A percentile compares a stretch with the other conserved stretches of the same genome.
Evolutionary conservation across 2,797 vertebrate genomes (phyloP).

Genomic region (Amblyopsis hoosieri): DNA sequence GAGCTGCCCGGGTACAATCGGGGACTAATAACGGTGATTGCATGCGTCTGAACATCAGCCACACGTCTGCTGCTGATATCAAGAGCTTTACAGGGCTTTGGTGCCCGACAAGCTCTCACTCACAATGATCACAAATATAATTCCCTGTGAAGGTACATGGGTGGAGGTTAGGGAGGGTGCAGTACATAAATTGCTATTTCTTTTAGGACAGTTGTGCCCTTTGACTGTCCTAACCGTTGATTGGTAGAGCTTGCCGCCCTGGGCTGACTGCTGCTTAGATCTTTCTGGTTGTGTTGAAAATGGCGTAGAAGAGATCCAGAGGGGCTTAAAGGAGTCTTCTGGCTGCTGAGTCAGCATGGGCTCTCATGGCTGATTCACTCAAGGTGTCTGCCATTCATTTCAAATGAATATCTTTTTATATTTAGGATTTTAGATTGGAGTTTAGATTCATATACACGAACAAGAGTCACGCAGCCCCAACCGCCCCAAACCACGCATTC

Average conservation of each 20-base stretch:
- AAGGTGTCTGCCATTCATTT: conserved; percentile 49
- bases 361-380: conserved; percentile 44
- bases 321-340: conserved; percentile 54
- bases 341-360: conserved; percentile 52
- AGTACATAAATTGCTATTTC: conserved; percentile 3
- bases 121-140: conserved; percentile 21
- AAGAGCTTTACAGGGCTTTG: conserved; percentile 32
- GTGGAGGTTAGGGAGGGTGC: conserved; percentile 8
- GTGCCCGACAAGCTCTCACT: conserved; percentile 9
- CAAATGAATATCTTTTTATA: conserved; percentile 23
- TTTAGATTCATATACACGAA: conserved; percentile 6
- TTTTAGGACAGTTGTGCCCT: conserved; percentile 28
- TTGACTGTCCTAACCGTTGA: conserved; percentile 1
- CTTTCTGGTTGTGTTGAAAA: conserved; percentile 51
- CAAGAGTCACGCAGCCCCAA: background rate
- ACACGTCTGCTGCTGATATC: conserved; percentile 33
- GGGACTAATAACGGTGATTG: conserved; percentile 56
- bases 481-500: background rate
- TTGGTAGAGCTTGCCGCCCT: background rate
- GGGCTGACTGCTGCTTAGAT: conserved; percentile 18
- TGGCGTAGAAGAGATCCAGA: conserved; percentile 53
- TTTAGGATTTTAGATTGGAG: background rate
- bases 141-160: conserved; percentile 41
- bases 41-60: conserved; percentile 37
- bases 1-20: conserved; percentile 27